These are phyloP conservation scores for Abrostola triplasia DNA, from an alignment of 2,888 invertebrate genomes.

Conservation along the genomic window DNA sequence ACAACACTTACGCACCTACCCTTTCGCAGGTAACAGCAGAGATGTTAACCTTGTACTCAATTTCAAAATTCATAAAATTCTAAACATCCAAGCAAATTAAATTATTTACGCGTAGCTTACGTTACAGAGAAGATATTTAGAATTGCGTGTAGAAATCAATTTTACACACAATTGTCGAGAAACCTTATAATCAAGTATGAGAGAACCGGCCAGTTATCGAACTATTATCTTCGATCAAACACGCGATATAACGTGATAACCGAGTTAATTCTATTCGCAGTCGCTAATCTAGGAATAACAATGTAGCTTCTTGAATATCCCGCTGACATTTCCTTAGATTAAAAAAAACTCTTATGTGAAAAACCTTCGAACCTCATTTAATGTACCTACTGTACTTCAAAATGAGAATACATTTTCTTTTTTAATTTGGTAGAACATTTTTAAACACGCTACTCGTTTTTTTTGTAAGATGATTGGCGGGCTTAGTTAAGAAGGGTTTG, in stretches of 20 bases:
- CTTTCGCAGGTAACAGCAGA: too few relatives aligned
- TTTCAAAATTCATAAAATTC: too few relatives aligned
- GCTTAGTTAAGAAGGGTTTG: too few relatives aligned
- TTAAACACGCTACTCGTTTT: too few relatives aligned
- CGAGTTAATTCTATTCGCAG: conserved; percentile 37
- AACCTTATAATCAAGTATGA: conserved; percentile 35
- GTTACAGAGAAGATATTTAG: neutral
- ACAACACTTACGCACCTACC: too few relatives aligned
- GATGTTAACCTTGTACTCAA: too few relatives aligned
- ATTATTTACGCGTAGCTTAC: neutral
- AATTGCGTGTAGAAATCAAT: conserved; percentile 9
- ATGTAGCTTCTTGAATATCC: neutral
- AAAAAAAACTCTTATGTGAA: neutral
- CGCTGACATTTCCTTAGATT: neutral
- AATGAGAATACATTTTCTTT: too few relatives aligned
- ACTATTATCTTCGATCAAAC: conserved; percentile 36
- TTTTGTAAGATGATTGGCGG: too few relatives aligned
- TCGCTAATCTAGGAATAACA: conserved; percentile 28
- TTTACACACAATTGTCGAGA: conserved; percentile 29
- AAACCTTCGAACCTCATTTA: too few relatives aligned
- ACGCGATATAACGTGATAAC: conserved; percentile 52
- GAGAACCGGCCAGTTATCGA: conserved; percentile 40
- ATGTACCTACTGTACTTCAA: too few relatives aligned
- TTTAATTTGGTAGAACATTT: too few relatives aligned
- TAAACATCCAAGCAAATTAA: neutral